Conservation (phyloP, 2,113 vertebrate genomes). For the Eubucco bourcierii region DNA sequence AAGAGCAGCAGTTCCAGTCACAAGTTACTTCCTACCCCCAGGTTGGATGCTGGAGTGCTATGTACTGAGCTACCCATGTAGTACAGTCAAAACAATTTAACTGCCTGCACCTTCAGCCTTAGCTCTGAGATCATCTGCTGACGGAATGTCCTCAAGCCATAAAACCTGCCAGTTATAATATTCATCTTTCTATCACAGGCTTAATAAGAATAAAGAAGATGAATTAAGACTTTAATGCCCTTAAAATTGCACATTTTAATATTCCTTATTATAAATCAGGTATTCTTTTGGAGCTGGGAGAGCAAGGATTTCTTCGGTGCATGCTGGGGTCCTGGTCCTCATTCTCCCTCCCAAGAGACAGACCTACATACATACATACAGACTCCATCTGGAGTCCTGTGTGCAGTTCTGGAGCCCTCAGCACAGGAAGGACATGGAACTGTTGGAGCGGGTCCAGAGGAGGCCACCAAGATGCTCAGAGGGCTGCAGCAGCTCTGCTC, state of each 20-base stretch:
- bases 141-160: neutral
- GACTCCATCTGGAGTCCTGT: too few species aligned
- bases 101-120: neutral
- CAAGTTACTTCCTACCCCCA: neutral
- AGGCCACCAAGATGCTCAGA: too few species aligned
- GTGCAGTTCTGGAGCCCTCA: too few species aligned
- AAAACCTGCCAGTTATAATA: neutral
- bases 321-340: neutral
- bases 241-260: slow-evolving; percentile 14
- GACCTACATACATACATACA: neutral
- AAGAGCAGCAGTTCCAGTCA: neutral
- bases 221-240: neutral
- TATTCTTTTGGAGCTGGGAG: neutral
- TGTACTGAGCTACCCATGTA: neutral
- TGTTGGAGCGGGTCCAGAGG: too few species aligned
- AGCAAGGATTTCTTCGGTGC: neutral
- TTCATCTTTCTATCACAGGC: neutral
- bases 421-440: too few species aligned
- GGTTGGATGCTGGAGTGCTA: neutral
- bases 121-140: slow-evolving; percentile 3
- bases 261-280: neutral
- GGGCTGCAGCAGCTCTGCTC: too few species aligned
- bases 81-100: neutral
- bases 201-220: neutral
- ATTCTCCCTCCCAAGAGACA: neutral